Conservation (phyloP, 2,113 vertebrate species). For the Gulo gulo region DNA sequence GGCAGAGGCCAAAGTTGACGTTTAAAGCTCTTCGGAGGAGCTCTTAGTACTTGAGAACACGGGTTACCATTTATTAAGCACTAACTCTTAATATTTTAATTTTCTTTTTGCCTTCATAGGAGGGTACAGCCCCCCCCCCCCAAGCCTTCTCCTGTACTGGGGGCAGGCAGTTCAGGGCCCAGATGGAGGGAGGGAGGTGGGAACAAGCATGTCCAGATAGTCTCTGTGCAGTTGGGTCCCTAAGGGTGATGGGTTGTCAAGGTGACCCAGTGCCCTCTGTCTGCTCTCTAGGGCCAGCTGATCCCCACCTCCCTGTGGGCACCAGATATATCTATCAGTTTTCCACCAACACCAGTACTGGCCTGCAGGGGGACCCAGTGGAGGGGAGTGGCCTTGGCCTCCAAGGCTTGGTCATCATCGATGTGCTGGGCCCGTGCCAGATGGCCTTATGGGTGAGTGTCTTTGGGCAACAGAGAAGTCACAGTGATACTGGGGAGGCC, state of each 20-base stretch:
- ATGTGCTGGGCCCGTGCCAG: conserved; percentile 86
- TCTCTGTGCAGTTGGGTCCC: background rate
- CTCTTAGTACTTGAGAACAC: accelerated
- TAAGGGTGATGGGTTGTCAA: background rate
- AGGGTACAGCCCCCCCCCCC: no score
- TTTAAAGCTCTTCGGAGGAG: background rate
- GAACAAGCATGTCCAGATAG: background rate
- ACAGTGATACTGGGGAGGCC: accelerated
- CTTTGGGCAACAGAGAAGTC: background rate
- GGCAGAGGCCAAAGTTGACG: background rate
- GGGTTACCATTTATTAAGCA: background rate
- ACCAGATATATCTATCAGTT: conserved; percentile 87
- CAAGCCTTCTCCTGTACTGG: background rate
- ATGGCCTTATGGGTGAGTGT: conserved; percentile 86
- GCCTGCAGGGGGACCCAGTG: conserved; percentile 76
- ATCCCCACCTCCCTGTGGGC: conserved; percentile 77
- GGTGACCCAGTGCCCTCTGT: background rate
- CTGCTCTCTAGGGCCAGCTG: conserved; percentile 63
- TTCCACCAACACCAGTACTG: conserved; percentile 82
- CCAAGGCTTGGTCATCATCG: conserved; percentile 86
- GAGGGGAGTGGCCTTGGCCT: conserved; percentile 85
- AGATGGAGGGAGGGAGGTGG: no score
- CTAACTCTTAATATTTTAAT: background rate
- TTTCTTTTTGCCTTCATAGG: background rate
- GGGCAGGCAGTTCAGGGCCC: background rate